Conservation (phyloP, 2,113 vertebrate species). For the Siniperca knerii region DNA sequence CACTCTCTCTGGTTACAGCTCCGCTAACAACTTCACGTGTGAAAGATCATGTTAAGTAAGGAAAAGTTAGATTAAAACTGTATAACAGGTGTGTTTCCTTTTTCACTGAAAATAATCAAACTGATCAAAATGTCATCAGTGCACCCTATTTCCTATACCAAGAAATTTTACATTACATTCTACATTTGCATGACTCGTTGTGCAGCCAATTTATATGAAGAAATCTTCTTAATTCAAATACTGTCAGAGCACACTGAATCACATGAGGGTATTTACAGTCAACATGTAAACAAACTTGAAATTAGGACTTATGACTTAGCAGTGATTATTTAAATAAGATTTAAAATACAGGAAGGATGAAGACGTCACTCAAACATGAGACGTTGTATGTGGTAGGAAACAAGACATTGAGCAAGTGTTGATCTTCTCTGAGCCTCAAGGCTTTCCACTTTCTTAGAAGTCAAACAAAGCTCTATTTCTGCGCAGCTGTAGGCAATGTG, state of each 20-base stretch:
- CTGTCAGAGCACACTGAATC: constrained; percentile 43
- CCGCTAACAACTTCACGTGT: neutral
- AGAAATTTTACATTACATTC: neutral
- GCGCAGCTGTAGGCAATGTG: constrained; percentile 23
- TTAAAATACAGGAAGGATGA: constrained; percentile 68
- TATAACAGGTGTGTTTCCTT: constrained; percentile 3
- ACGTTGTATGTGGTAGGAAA: constrained; percentile 39
- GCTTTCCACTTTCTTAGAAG: constrained; percentile 55
- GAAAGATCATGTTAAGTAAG: neutral
- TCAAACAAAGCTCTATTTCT: constrained; percentile 57
- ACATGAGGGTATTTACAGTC: constrained; percentile 61
- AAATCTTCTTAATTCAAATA: constrained; percentile 47
- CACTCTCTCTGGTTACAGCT: constrained; percentile 20
- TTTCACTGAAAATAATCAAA: constrained; percentile 14
- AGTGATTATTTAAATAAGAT: constrained; percentile 75
- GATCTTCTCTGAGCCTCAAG: constrained; percentile 58
- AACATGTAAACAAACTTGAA: constrained; percentile 67
- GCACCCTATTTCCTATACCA: neutral
- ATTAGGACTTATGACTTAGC: constrained; percentile 61
- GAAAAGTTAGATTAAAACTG: neutral
- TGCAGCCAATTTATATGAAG: constrained; percentile 15
- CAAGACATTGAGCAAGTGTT: constrained; percentile 51
- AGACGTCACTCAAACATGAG: constrained; percentile 62
- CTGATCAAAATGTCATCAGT: neutral
- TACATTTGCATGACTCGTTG: neutral